These are phyloP conservation scores for Synanthedon myopaeformis DNA, from an alignment of 2,888 invertebrate species.

Conservation along the genomic window DNA sequence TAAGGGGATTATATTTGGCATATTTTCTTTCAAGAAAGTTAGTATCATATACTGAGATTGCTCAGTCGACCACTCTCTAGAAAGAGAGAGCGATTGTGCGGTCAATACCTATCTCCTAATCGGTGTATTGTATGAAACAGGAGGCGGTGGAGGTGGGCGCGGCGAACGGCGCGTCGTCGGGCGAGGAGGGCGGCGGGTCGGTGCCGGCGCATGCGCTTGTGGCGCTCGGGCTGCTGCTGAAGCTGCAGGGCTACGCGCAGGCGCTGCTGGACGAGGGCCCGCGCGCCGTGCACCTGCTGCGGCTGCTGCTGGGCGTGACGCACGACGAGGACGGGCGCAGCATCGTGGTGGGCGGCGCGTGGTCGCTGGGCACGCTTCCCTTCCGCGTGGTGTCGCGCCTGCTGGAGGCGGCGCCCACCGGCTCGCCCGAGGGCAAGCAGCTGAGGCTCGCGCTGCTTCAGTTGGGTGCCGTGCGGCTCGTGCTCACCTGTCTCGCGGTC, in stretches of 20 bases:
- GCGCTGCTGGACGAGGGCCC: conserved; percentile 86
- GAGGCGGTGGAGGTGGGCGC: conserved; percentile 51
- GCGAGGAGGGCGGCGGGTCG: conserved; percentile 47
- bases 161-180: conserved; percentile 23
- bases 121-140: conserved; percentile 12
- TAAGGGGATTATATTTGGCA: too few relatives aligned
- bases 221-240: conserved; percentile 89
- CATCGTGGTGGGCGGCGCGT: conserved; percentile 39
- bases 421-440: conserved; percentile 80
- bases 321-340: conserved; percentile 90
- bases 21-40: too few relatives aligned
- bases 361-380: conserved; percentile 73
- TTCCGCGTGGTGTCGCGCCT: conserved; percentile 83
- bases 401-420: conserved; percentile 80
- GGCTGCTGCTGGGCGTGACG: conserved; percentile 89
- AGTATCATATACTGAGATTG: too few relatives aligned
- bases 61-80: too few relatives aligned
- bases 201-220: conserved; percentile 92
- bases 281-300: conserved; percentile 86
- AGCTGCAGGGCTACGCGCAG: conserved; percentile 91
- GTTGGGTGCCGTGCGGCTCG: conserved; percentile 85
- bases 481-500: conserved; percentile 88
- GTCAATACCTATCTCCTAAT: too few relatives aligned
- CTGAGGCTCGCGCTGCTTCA: conserved; percentile 84
- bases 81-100: too few relatives aligned